A percentile compares a stretch with the other conserved stretches of the same genome.
phyloP scores from a whole-genome alignment of 2,888 invertebrate genomes.

The Scaptomyza flava region DNA sequence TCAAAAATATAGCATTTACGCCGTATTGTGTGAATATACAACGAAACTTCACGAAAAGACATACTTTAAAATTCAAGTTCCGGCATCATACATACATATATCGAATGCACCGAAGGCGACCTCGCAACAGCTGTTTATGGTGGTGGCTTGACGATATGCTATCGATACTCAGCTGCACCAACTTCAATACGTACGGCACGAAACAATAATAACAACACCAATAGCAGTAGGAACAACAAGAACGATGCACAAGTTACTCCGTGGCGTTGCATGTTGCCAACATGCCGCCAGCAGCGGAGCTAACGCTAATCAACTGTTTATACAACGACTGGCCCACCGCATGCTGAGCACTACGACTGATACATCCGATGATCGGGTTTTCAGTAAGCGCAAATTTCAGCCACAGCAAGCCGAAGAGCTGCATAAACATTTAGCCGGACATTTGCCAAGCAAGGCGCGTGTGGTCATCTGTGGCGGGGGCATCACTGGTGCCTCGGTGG shows the following conservation, averaged over 20 bases:
- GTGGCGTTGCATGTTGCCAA: conserved; percentile 55
- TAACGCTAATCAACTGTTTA: conserved; percentile 20
- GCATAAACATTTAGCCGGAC: conserved; percentile 47
- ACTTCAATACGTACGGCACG: conserved; percentile 27
- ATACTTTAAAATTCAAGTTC: neutral
- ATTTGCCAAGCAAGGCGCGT: conserved; percentile 70
- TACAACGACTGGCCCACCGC: conserved; percentile 23
- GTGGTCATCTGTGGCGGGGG: conserved; percentile 94
- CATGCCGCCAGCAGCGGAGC: conserved; percentile 51
- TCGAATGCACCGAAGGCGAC: conserved; percentile 1
- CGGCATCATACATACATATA: neutral
- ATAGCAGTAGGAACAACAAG: conserved; percentile 2
- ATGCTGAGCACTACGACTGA: conserved; percentile 22
- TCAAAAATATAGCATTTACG: too few relatives aligned
- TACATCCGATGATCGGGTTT: conserved; percentile 64
- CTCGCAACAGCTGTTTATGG: conserved; percentile 38
- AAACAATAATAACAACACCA: conserved; percentile 33
- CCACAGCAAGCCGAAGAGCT: conserved; percentile 71
- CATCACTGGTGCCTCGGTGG: conserved; percentile 95
- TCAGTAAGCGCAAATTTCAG: conserved; percentile 80
- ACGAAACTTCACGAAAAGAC: too few relatives aligned
- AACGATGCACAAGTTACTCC: conserved; percentile 53
- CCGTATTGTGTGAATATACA: too few relatives aligned
- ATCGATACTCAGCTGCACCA: conserved; percentile 13
- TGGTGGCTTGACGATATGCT: conserved; percentile 29